A percentile compares a stretch with the other conserved stretches of the same genome.
phyloP scores from a whole-genome alignment of 1,140 invertebrate species.

The Sitophilus oryzae region DNA sequence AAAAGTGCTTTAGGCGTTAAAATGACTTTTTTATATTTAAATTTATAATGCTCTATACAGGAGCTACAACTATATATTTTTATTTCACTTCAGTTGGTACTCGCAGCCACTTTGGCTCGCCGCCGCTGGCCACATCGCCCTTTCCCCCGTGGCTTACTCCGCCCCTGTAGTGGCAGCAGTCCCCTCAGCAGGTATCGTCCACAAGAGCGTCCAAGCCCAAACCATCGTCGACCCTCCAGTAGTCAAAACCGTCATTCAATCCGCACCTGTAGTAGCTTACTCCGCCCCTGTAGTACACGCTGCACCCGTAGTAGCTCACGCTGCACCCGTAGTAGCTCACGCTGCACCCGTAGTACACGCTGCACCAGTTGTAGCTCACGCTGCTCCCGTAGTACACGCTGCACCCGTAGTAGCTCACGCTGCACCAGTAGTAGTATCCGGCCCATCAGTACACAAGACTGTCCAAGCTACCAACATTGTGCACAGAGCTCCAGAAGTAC shows the following conservation, averaged over 20 bases:
- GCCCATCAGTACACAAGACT: conserved; percentile 23
- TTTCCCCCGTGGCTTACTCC: conserved; percentile 45
- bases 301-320: conserved; percentile 3
- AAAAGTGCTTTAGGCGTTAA: too few relatives aligned
- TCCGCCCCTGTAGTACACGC: conserved; percentile 13
- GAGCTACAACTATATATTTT: not conserved
- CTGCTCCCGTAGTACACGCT: too few relatives aligned
- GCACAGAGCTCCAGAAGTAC: conserved; percentile 27
- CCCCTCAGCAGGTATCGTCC: conserved; percentile 34
- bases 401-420: too few relatives aligned
- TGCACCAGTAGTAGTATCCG: conserved; percentile 30
- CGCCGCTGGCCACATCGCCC: conserved; percentile 46
- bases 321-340: too few relatives aligned
- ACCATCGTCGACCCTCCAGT: conserved; percentile 44
- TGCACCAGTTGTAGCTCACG: too few relatives aligned
- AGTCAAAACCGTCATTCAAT: conserved; percentile 41
- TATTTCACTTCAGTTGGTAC: conserved; percentile 42
- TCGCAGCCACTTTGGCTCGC: conserved; percentile 50
- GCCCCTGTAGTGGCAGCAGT: conserved; percentile 41
- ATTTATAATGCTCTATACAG: too few relatives aligned
- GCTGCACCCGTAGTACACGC: too few relatives aligned
- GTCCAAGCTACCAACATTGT: conserved; percentile 12
- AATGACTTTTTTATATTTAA: too few relatives aligned
- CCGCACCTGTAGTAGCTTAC: conserved; percentile 35
- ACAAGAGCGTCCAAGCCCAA: conserved; percentile 42